These are phyloP conservation scores for Etheostoma nigrum DNA, from an alignment of 2,797 vertebrate species.

Conservation along the genomic window DNA sequence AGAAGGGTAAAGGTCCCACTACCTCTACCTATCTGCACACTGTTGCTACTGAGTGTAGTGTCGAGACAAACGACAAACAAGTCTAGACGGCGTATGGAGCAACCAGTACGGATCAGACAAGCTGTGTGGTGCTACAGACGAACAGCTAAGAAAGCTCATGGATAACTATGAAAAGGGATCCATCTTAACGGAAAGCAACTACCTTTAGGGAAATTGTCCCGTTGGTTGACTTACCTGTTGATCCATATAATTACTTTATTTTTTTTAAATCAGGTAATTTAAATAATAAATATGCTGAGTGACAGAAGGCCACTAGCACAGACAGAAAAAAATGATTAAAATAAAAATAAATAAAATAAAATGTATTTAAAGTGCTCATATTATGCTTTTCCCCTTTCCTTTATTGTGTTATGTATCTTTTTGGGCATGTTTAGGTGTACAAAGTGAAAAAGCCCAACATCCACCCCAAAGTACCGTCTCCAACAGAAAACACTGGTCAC, in stretches of 20 bases:
- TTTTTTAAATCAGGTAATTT: not conserved
- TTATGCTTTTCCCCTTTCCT: no score
- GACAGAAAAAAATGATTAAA: not conserved
- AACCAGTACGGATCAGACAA: slow-evolving; percentile 8
- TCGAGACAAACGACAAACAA: slow-evolving; percentile 23
- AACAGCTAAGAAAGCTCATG: slow-evolving; percentile 33
- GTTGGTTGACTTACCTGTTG: slow-evolving; percentile 31
- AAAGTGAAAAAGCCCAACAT: no score
- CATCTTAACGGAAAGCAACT: slow-evolving; percentile 51
- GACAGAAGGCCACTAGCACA: not conserved
- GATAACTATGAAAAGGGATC: slow-evolving; percentile 15
- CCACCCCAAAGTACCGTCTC: no score
- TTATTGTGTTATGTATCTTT: no score
- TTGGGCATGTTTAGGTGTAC: no score
- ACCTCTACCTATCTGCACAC: not conserved
- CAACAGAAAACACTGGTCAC: no score
- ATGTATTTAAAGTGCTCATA: no score
- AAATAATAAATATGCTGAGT: not conserved
- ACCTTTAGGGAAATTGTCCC: slow-evolving; percentile 25
- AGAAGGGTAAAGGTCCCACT: not conserved
- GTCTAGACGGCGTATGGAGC: slow-evolving; percentile 30
- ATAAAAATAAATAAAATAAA: no score
- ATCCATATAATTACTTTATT: not conserved
- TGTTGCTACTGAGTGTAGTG: not conserved
- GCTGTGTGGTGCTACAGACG: slow-evolving; percentile 19